Evolutionary conservation across 2,888 invertebrate genomes (phyloP), one percentile per base, ranked within the genome.

Genomic region (Lumbricus terrestris): DNA sequence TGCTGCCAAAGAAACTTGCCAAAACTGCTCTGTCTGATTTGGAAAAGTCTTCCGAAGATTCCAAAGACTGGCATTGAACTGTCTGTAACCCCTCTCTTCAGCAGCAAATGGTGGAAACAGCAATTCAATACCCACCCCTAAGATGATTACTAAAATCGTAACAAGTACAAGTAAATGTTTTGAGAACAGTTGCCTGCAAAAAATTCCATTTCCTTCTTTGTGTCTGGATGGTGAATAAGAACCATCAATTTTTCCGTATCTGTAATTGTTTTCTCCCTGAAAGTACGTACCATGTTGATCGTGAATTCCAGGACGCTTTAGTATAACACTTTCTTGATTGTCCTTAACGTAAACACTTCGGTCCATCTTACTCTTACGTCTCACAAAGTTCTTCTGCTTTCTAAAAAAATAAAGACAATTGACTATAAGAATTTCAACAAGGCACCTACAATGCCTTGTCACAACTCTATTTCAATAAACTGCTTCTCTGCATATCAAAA

Each of bases 231-330:
- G 69, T n/a, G 69, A 69, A 69, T 3, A 16, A n/a, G 69, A 69
- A 69, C 69, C n/a, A 1, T 69, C 29, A 1, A 69, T n/a, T n/a
- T 69, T 2, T 5, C 69, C 8, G n/a, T 13, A 16, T n/a, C 29
- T n/a, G 69, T 69, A 69, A n/a, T 69, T 29, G n/a, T n/a, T 69
- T 69, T 69, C 69, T 29, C n/a, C 69, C 69, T 29, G 69, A 6
- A 11, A 13, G 13, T 69, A 69, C n/a, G n/a, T 69, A n/a, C n/a
- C 69, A n/a, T n/a, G 69, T n/a, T n/a, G 6, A n/a, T 69, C 69
- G n/a, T 69, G 69, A 69, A 69, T 69, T 69, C 69, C 69, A n/a
- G 69, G 69, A n/a, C 69, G 69, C n/a, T 69, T 69, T n/a, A 69
- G n/a, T n/a, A n/a, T 13, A n/a, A 69, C n/a, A 13, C n/a, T 16